Conservation (phyloP, 2,797 vertebrate species). For the Oreochromis grahami region DNA sequence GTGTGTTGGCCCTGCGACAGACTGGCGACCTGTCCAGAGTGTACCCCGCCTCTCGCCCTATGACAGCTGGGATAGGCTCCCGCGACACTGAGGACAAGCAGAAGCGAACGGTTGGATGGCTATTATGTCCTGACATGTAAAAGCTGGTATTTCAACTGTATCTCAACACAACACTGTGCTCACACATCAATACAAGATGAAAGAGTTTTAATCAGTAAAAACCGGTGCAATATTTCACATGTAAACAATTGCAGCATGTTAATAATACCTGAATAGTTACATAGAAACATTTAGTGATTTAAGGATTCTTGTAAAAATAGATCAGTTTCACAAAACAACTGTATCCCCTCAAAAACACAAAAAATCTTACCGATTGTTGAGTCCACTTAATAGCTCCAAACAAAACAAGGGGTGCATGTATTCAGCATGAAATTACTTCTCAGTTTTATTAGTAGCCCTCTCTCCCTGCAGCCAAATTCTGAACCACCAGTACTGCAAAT, state of each 20-base stretch:
- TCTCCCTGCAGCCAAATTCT: constrained; percentile 23
- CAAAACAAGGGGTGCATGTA: background rate
- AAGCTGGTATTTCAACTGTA: background rate
- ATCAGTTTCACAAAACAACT: constrained; percentile 47
- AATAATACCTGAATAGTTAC: constrained; percentile 69
- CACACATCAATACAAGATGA: background rate
- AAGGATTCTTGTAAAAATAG: constrained; percentile 70
- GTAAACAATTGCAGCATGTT: constrained; percentile 75
- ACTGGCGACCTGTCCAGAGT: no score
- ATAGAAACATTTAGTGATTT: constrained; percentile 59
- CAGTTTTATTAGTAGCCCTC: constrained; percentile 20
- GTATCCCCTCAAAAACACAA: background rate
- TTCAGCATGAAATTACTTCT: constrained; percentile 2
- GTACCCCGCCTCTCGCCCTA: no score
- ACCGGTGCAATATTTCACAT: constrained; percentile 68
- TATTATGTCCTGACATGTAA: background rate
- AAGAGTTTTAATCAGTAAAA: constrained; percentile 71
- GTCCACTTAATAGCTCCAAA: background rate
- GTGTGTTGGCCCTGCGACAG: no score
- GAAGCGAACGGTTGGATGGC: no score
- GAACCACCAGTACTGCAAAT: background rate
- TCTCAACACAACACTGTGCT: background rate
- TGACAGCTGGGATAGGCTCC: no score
- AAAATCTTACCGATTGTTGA: constrained; percentile 3
- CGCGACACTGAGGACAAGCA: no score